These are phyloP conservation scores for Delichon dasypus DNA, from an alignment of 2,797 vertebrate genomes.

Conservation along the genomic window DNA sequence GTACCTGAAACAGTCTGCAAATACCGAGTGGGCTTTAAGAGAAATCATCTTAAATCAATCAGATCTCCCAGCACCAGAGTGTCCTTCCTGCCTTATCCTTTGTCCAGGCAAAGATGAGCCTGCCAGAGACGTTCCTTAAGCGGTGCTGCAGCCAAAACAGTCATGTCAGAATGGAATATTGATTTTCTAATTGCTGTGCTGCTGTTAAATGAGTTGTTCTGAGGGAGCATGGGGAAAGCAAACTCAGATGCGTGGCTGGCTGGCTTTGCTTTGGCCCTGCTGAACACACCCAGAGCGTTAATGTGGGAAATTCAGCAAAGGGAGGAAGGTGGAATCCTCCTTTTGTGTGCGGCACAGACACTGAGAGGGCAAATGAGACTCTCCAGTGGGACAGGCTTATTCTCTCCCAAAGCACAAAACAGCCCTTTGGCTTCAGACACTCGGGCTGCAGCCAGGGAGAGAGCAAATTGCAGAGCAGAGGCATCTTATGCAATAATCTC, in stretches of 20 bases:
- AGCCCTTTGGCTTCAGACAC: not conserved
- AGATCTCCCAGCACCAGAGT: not conserved
- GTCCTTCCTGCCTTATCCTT: not conserved
- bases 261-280: slow-evolving; percentile 54
- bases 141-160: slow-evolving; percentile 15
- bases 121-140: not conserved
- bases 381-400: not conserved
- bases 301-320: slow-evolving; percentile 16
- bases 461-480: not conserved
- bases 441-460: not conserved
- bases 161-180: slow-evolving; percentile 56
- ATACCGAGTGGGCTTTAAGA: not conserved
- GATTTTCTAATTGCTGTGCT: slow-evolving; percentile 75
- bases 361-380: not conserved
- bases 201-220: slow-evolving; percentile 74
- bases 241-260: slow-evolving; percentile 33
- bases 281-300: slow-evolving; percentile 32
- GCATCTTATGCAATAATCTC: not conserved
- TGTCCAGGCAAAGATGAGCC: slow-evolving; percentile 2
- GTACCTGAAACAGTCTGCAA: not conserved
- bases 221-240: slow-evolving; percentile 26
- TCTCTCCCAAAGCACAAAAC: not conserved
- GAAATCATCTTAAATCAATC: not conserved
- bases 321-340: not conserved
- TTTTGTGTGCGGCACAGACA: rapidly evolving